Base-by-base conservation (phyloP, 2,113 vertebrate species). In the Dendropsophus ebraccatus region DNA sequence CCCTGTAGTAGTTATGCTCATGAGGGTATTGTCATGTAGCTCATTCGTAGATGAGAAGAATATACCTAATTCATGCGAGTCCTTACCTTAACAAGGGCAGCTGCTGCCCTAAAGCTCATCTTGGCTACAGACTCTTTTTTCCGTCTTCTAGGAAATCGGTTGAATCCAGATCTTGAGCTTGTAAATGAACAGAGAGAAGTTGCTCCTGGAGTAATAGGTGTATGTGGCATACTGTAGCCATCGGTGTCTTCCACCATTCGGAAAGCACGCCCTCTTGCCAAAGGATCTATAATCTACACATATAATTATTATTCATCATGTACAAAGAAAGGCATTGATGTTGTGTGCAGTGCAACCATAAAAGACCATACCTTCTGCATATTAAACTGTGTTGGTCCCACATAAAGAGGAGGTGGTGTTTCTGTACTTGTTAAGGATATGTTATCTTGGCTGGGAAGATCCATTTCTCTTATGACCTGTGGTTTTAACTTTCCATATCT, bases 61-160 rank as follows among this genome's bases (percentile, higher is more conserved):
- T 17, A 17, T 30, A 78, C 11, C 19, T 19, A 37, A 56, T 12
- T 32, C 6, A 13, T 79, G 14, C 8, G n/a, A 25, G 14, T 41
- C 2, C 90, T 91, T 78, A 96, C 98, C 94, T 99, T 99, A 88
- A 99, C 96, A 47, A 99, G 91, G 0, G 97, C 97, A 0, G 98
- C 97, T 0, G 98, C 98, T 0, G 97, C 98, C 82, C 98, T 95
- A 92, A 99, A 99, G 89, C 98, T 99, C 98, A 99, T 99, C 89
- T 98, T 99, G 86, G 98, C 98, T 65, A 99, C 98, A 0, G 98
- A 99, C 83, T 99, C 97, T 1, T 97, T 95, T 91, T 99, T 99
- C 65, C 97, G 95, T 70, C 98, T 90, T 0, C 96, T 95, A 0
- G 97, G 98, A 85, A 97, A 93, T 72, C 98, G 95, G 90, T 93